Evolutionary conservation across 2,888 invertebrate genomes (phyloP), one percentile per base, ranked within the genome.

Genomic region (Agonopterix heracliana): DNA sequence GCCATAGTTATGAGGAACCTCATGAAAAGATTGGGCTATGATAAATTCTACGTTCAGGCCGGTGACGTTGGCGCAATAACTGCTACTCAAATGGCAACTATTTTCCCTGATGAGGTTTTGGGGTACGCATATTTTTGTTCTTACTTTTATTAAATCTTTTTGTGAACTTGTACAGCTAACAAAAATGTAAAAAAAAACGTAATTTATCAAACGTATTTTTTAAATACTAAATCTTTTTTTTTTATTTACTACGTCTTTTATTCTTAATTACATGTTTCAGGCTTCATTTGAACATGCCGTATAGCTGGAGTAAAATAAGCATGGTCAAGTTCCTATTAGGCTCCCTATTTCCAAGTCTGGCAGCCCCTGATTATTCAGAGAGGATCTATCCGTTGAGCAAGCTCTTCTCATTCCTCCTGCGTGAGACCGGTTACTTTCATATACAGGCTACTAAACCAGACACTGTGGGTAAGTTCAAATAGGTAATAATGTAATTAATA

Each of bases 371-470:
- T 12, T 62, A 64, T 48, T 68, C 89, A 48, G 63, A 78, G 4
- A 84, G 78, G 68, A 71, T 90, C 41, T 92, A 90, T 60, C 92
- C 92, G 0, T 48, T 92, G n/a, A 68, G 55, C 2, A 66, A 73
- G 0, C 53, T 62, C 2, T 46, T 83, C 0, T 47, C 54, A 1
- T 75, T 77, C 46, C 8, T 83, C 9, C 0, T 89, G 7, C 70
- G 78, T 57, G 92, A 93, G 74, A 71, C 73, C 41, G 93, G 93
- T 10, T 93, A 93, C 60, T 75, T 93, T 54, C 95, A 95, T 71
- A 63, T 95, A 35, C 96, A 96, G 76, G 91, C 94, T 0, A 95
- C 95, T 0, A 96, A 95, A 78, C 96, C 96, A 3, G 96, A 96
- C 65, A 95, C 96, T 1, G 79, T 94, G 48, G 95, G 95, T 94